Conservation (phyloP, 2,888 invertebrate species). For the Phlogophora meticulosa region DNA sequence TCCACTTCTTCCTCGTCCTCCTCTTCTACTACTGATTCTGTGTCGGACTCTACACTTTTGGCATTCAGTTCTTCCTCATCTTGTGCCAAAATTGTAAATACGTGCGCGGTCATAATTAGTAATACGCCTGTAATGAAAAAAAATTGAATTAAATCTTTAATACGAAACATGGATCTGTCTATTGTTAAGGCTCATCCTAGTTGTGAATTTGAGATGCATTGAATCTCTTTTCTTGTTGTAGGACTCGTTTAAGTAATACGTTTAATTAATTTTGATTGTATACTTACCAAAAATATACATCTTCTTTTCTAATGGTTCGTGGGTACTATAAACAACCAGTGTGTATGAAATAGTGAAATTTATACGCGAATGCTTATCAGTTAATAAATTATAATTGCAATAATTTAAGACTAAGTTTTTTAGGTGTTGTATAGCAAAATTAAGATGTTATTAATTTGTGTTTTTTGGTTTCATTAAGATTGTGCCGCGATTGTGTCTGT, state of each 20-base stretch:
- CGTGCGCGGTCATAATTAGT: constrained; percentile 24
- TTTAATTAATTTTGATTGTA: not conserved
- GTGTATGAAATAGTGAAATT: constrained; percentile 6
- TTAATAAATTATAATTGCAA: constrained; percentile 13
- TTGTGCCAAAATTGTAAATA: constrained; percentile 18
- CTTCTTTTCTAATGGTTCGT: constrained; percentile 9
- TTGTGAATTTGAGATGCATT: too few relatives aligned
- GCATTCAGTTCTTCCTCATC: not conserved
- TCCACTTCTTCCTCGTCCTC: not conserved
- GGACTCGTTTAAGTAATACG: too few relatives aligned
- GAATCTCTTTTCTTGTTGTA: too few relatives aligned
- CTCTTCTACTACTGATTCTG: not conserved
- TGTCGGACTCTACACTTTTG: not conserved
- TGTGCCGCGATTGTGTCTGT: not conserved
- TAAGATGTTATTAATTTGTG: not conserved
- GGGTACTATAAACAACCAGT: not conserved
- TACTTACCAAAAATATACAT: constrained; percentile 29
- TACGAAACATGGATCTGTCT: too few relatives aligned
- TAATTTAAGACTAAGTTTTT: constrained; percentile 1
- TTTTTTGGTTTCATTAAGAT: not conserved
- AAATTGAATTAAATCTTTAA: constrained; percentile 1
- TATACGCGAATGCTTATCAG: constrained; percentile 28
- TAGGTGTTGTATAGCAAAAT: constrained; percentile 24
- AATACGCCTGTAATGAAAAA: constrained; percentile 26
- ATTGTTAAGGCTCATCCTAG: too few relatives aligned